Evolutionary conservation across 30 jellyfish, hydroid and myxozoan species (phyloP).

Genomic region (Hydra vulgaris): DNA sequence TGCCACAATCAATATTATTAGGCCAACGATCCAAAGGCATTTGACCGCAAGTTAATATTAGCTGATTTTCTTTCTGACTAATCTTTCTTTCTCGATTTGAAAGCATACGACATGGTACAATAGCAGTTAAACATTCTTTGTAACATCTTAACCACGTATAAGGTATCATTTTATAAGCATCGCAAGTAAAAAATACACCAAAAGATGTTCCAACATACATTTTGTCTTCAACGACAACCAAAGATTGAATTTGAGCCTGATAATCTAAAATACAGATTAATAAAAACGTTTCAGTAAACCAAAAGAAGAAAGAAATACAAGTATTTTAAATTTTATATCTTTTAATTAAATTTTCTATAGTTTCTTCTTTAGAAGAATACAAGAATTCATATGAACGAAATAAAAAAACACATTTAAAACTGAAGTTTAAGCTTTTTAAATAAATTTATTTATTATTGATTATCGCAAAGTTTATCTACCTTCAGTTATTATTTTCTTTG

Average conservation of each 20-base stretch:
- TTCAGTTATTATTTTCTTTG: not conserved
- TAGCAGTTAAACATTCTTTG: conserved; percentile 55
- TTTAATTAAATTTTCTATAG: too few relatives aligned
- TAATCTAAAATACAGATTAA: conserved; percentile 19
- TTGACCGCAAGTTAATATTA: conserved; percentile 61
- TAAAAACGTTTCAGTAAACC: not conserved
- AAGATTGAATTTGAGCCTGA: conserved; percentile 60
- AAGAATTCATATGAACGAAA: too few relatives aligned
- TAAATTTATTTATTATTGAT: too few relatives aligned
- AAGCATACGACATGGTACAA: conserved; percentile 63
- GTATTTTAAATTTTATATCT: too few relatives aligned
- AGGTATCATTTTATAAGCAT: conserved; percentile 48
- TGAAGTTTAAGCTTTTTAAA: too few relatives aligned
- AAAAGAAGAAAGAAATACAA: too few relatives aligned
- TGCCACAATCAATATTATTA: conserved; percentile 15
- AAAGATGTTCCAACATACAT: conserved; percentile 81
- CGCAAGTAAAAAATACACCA: conserved; percentile 73
- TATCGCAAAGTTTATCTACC: not conserved
- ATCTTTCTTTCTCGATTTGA: conserved; percentile 28
- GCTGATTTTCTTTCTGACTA: not conserved
- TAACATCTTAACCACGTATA: conserved; percentile 49
- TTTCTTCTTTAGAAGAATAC: too few relatives aligned
- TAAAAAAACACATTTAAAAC: not conserved
- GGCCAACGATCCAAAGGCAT: conserved; percentile 60
- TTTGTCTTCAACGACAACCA: conserved; percentile 68